Conservation (phyloP, 2,888 invertebrate genomes). For the Drosophila nr. medialis region DNA sequence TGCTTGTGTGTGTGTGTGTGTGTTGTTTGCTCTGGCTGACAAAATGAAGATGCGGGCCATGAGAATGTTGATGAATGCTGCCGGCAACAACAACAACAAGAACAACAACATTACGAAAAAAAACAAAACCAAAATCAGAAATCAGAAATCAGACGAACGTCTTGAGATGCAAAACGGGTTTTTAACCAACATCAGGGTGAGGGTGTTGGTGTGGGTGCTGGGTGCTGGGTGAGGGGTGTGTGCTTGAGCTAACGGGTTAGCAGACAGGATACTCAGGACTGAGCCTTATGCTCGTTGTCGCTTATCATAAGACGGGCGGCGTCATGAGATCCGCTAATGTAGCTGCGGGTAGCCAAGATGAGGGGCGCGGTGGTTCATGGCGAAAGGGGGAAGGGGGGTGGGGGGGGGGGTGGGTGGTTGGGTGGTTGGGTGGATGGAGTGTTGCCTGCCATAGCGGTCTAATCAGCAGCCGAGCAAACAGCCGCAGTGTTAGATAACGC, state of each 20-base stretch:
- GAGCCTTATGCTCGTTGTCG: conserved; percentile 74
- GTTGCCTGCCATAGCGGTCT: conserved; percentile 58
- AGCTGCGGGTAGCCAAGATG: conserved; percentile 54
- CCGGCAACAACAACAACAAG: conserved; percentile 17
- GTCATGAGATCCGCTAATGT: conserved; percentile 68
- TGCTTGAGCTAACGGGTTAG: conserved; percentile 31
- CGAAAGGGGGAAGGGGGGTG: not conserved
- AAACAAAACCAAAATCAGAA: conserved; percentile 57
- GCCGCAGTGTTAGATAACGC: conserved; percentile 64
- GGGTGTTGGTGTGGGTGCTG: conserved; percentile 3
- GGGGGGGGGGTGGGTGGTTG: not conserved
- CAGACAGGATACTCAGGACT: conserved; percentile 41
- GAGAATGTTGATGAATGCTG: conserved; percentile 69
- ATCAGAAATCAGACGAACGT: conserved; percentile 59
- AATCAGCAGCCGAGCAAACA: conserved; percentile 77
- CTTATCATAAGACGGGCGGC: conserved; percentile 68
- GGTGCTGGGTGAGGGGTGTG: not conserved
- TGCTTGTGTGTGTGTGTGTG: conserved; percentile 35
- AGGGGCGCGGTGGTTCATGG: not conserved
- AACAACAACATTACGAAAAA: conserved; percentile 16
- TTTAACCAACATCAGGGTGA: conserved; percentile 1
- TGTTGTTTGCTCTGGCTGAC: conserved; percentile 63
- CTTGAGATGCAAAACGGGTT: conserved; percentile 55
- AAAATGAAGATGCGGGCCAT: conserved; percentile 76
- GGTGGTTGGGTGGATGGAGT: not conserved